phyloP scores from a whole-genome alignment of 2,113 vertebrate genomes.

The Phylloscopus whistleri region DNA sequence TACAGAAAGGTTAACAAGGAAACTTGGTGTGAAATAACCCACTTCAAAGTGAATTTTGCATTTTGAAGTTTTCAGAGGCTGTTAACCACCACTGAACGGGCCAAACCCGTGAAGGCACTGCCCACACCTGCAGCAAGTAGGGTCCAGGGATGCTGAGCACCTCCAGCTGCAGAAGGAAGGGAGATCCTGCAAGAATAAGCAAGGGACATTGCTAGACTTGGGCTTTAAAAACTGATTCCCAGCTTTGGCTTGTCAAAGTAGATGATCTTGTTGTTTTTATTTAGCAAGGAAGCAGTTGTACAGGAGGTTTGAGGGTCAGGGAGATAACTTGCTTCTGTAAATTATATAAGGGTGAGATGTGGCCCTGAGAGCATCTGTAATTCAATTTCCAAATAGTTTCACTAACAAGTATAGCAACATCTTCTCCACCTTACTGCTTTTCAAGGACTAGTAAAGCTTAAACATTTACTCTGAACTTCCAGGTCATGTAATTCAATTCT shows the following conservation, averaged over 20 bases:
- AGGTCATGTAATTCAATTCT: conserved; percentile 28
- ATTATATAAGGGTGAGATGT: background rate
- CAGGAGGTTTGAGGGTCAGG: background rate
- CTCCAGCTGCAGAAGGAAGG: background rate
- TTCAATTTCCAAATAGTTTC: conserved; percentile 18
- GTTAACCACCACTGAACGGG: background rate
- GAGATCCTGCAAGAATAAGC: background rate
- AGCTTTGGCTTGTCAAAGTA: background rate
- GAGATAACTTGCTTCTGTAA: conserved; percentile 9
- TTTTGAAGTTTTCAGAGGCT: background rate
- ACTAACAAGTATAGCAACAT: background rate
- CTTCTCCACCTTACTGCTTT: background rate
- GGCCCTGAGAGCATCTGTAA: background rate
- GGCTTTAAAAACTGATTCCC: background rate
- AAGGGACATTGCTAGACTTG: background rate
- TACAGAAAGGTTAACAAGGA: background rate
- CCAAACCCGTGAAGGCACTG: background rate
- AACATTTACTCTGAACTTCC: conserved; percentile 24
- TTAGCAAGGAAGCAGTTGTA: background rate
- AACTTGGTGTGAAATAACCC: background rate
- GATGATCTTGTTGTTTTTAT: conserved; percentile 26
- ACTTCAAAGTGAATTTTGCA: background rate
- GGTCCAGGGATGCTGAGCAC: background rate
- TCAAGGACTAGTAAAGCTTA: conserved; percentile 26
- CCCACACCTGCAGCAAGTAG: accelerated